Percentiles rank a stretch among this genome's conserved stretches.
These are phyloP conservation scores for Oryzias melastigma DNA, from an alignment of 2,113 vertebrate species.

Conservation along the genomic window DNA sequence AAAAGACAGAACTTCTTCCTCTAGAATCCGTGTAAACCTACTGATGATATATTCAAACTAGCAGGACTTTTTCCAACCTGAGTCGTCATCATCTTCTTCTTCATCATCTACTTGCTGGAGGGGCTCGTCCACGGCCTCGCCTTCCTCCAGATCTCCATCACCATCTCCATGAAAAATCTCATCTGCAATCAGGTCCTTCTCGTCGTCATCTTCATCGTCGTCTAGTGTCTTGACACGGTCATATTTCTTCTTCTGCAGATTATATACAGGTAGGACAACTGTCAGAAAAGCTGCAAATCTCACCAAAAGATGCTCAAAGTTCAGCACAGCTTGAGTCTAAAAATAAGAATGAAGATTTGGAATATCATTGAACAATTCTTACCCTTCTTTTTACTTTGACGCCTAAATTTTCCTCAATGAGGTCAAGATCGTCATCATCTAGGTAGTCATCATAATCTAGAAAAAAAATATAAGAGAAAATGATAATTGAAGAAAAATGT, in stretches of 20 bases:
- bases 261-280: background rate
- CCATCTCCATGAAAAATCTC: slow-evolving; percentile 94
- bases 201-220: slow-evolving; percentile 93
- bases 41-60: background rate
- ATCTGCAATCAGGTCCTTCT: slow-evolving; percentile 92
- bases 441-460: slow-evolving; percentile 89
- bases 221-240: slow-evolving; percentile 93
- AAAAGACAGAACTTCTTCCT: background rate
- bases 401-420: slow-evolving; percentile 97
- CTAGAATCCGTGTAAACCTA: background rate
- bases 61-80: slow-evolving; percentile 74
- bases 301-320: background rate
- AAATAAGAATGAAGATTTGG: background rate
- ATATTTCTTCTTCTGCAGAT: slow-evolving; percentile 87
- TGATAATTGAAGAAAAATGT: too few species aligned
- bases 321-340: background rate
- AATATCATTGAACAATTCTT: slow-evolving; percentile 42
- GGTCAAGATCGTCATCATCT: slow-evolving; percentile 97
- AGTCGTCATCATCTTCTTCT: slow-evolving; percentile 91
- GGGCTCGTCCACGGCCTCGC: slow-evolving; percentile 83
- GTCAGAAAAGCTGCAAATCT: background rate
- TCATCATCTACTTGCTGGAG: slow-evolving; percentile 85
- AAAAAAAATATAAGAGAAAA: background rate
- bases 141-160: slow-evolving; percentile 91
- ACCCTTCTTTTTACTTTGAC: slow-evolving; percentile 98